Evolutionary conservation across 2,888 invertebrate genomes (phyloP).

Genomic region (Ornithoptera priamus): DNA sequence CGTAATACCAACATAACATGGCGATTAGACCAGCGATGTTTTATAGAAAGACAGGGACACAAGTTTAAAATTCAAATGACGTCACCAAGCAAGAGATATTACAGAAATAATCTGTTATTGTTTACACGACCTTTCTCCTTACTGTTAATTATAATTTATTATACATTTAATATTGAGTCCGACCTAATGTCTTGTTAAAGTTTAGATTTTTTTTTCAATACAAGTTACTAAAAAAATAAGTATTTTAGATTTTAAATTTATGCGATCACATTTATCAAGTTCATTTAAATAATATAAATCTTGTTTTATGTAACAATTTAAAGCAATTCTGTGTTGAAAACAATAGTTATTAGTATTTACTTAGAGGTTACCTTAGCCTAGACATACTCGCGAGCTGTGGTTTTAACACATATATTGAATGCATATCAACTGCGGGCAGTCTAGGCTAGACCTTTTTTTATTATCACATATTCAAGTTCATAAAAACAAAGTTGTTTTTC

Average conservation of each 20-base stretch:
- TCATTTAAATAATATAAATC: neutral
- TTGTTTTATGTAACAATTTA: neutral
- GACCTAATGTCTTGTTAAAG: too few species aligned
- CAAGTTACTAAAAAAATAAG: too few species aligned
- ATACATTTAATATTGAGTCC: too few species aligned
- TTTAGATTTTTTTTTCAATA: too few species aligned
- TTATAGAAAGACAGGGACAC: constrained; percentile 15
- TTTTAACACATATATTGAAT: constrained; percentile 7
- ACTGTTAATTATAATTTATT: neutral
- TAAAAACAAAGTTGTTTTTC: neutral
- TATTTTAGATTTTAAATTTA: too few species aligned
- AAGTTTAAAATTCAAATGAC: constrained; percentile 6
- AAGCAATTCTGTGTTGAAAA: too few species aligned
- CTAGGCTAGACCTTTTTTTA: neutral
- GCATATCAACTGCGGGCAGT: neutral
- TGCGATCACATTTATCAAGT: neutral
- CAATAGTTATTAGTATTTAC: neutral
- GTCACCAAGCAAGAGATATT: neutral
- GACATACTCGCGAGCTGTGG: constrained; percentile 19
- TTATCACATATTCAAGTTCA: constrained; percentile 1
- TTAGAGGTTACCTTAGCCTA: constrained; percentile 21
- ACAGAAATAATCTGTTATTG: neutral
- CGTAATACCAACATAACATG: constrained; percentile 26
- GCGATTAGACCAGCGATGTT: constrained; percentile 16
- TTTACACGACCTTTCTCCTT: neutral